phyloP scores from a whole-genome alignment of 2,888 invertebrate species.

The Caradrina kadenii region DNA sequence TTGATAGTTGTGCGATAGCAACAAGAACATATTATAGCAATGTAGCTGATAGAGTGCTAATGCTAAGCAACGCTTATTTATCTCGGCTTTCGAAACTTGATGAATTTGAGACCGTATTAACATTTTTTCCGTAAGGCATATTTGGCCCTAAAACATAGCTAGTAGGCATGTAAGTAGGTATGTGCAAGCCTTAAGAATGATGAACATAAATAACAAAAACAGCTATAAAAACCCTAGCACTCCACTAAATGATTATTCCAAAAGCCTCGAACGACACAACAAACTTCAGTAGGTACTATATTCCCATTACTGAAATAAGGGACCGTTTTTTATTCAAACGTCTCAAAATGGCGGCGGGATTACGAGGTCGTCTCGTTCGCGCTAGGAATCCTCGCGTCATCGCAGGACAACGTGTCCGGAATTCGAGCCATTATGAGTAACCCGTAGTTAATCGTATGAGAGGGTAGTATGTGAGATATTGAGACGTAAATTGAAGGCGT shows the following conservation, averaged over 20 bases:
- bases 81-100: no score
- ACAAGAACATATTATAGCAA: no score
- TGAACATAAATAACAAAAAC: constrained; percentile 33
- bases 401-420: constrained; percentile 77
- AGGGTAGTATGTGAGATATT: constrained; percentile 51
- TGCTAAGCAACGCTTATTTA: no score
- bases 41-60: no score
- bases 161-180: no score
- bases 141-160: no score
- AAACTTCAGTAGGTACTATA: constrained; percentile 50
- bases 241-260: constrained; percentile 54
- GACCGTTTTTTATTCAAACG: constrained; percentile 65
- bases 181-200: constrained; percentile 7
- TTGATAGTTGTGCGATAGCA: no score
- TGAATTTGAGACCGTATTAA: no score
- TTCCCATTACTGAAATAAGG: constrained; percentile 60
- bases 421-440: constrained; percentile 72
- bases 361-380: constrained; percentile 54
- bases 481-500: constrained; percentile 37
- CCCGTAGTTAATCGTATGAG: constrained; percentile 64
- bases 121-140: no score
- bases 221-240: constrained; percentile 42
- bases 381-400: constrained; percentile 67
- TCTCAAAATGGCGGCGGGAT: constrained; percentile 64
- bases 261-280: constrained; percentile 49